Percentiles rank a stretch among this genome's conserved stretches.
Evolutionary conservation across 2,888 invertebrate genomes (phyloP).

Genomic region (Diarsia dahlii): DNA sequence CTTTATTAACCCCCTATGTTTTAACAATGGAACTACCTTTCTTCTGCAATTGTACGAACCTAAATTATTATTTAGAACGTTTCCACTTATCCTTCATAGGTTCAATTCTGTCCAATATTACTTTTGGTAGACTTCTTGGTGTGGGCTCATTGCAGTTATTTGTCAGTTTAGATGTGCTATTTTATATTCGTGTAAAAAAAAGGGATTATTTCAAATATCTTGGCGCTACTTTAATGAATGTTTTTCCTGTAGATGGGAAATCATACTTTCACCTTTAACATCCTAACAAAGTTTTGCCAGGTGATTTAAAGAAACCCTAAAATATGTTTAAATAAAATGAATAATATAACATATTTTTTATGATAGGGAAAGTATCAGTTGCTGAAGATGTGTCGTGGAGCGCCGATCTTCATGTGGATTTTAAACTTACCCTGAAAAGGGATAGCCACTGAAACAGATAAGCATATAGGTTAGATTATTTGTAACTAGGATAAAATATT

Average conservation of each 20-base stretch:
- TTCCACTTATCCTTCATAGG: constrained; percentile 37
- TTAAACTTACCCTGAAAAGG: constrained; percentile 49
- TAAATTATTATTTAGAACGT: constrained; percentile 19
- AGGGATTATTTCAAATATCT: constrained; percentile 29
- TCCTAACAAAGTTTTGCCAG: constrained; percentile 28
- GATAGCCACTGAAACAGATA: constrained; percentile 36
- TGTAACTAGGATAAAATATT: constrained; percentile 34
- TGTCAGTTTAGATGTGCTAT: constrained; percentile 46
- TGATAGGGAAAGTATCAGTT: constrained; percentile 51
- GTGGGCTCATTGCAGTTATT: constrained; percentile 37
- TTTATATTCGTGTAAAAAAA: constrained; percentile 42
- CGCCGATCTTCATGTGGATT: constrained; percentile 26
- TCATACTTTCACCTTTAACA: background rate
- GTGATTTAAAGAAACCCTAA: constrained; percentile 25
- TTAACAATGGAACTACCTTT: constrained; percentile 6
- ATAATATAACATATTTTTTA: constrained; percentile 52
- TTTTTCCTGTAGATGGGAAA: background rate
- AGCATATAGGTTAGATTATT: constrained; percentile 27
- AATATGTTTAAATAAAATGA: constrained; percentile 40
- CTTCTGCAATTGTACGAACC: constrained; percentile 10
- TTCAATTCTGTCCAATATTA: constrained; percentile 20
- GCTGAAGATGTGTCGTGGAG: constrained; percentile 44
- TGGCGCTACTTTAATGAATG: constrained; percentile 19
- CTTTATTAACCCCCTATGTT: constrained; percentile 8
- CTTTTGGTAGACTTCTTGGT: constrained; percentile 38